Conservation (phyloP, 2,888 invertebrate genomes). For the Vandiemenella viatica region DNA sequence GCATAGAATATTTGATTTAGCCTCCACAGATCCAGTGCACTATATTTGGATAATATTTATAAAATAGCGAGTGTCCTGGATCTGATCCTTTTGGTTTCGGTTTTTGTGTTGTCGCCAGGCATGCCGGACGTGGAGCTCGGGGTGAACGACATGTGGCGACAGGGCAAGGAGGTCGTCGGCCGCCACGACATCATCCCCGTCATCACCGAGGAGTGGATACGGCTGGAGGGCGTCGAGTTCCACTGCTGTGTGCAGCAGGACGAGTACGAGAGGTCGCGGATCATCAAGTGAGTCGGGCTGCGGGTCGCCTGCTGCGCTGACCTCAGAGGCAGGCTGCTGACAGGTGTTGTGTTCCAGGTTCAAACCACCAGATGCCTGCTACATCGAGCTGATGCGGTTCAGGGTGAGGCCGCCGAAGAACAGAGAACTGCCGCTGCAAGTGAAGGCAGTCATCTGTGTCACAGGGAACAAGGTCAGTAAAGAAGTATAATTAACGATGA, state of each 20-base stretch:
- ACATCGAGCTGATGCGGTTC: slow-evolving; percentile 92
- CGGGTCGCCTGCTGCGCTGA: no score
- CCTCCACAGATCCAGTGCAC: no score
- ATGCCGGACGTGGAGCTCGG: slow-evolving; percentile 96
- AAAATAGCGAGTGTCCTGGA: no score
- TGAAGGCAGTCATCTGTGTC: slow-evolving; percentile 78
- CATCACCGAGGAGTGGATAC: slow-evolving; percentile 98
- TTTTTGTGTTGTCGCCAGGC: slow-evolving; percentile 42
- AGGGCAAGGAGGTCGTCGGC: slow-evolving; percentile 97
- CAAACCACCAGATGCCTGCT: slow-evolving; percentile 94
- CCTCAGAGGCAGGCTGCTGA: no score
- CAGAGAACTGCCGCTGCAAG: slow-evolving; percentile 88
- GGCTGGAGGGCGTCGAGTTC: slow-evolving; percentile 85
- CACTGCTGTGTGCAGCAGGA: slow-evolving; percentile 86
- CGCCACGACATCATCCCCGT: slow-evolving; percentile 98
- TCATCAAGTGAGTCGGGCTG: slow-evolving; percentile 51
- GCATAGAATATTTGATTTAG: no score
- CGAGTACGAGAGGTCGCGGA: slow-evolving; percentile 70
- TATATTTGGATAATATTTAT: no score
- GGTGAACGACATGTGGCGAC: slow-evolving; percentile 91
- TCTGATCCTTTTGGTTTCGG: no score
- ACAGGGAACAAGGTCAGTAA: slow-evolving; percentile 66
- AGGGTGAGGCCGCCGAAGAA: slow-evolving; percentile 88
- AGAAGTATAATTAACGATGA: no score
- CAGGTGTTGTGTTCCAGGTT: no score